A percentile compares a stretch with the other conserved stretches of the same genome.
These are phyloP conservation scores for Penaeus chinensis DNA, from an alignment of 1,140 invertebrate genomes.

Conservation along the genomic window DNA sequence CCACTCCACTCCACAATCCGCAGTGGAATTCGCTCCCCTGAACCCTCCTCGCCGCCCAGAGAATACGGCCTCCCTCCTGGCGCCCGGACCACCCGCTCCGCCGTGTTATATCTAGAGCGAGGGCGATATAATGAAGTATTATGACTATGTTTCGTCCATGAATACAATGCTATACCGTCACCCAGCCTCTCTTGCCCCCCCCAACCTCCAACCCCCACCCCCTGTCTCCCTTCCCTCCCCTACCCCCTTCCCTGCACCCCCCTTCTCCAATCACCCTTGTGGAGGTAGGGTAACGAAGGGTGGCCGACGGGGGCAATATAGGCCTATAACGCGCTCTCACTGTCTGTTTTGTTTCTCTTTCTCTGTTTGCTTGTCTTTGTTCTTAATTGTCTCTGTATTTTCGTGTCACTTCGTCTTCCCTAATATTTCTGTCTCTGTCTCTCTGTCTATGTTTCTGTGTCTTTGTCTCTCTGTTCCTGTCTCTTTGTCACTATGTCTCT, in stretches of 20 bases:
- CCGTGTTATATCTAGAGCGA: no score
- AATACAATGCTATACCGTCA: background rate
- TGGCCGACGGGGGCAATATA: background rate
- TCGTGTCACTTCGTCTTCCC: background rate
- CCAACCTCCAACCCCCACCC: background rate
- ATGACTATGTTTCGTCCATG: no score
- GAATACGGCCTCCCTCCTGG: no score
- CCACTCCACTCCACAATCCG: no score
- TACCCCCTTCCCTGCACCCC: background rate
- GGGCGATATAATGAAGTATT: no score
- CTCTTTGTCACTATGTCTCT: no score
- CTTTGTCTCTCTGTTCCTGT: no score
- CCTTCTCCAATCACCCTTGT: background rate
- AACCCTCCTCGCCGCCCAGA: no score
- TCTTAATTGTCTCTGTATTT: background rate
- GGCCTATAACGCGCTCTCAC: background rate
- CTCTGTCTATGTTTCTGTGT: background rate
- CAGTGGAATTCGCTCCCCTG: no score
- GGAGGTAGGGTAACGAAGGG: background rate
- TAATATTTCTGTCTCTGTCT: background rate
- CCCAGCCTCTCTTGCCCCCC: background rate
- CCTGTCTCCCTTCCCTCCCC: background rate
- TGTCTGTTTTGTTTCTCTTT: background rate
- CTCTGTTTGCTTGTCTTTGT: background rate
- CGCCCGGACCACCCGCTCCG: no score